Evolutionary conservation across 2,888 invertebrate genomes (phyloP), one percentile per base, ranked within the genome.

Genomic region (Machimus rusticus): DNA sequence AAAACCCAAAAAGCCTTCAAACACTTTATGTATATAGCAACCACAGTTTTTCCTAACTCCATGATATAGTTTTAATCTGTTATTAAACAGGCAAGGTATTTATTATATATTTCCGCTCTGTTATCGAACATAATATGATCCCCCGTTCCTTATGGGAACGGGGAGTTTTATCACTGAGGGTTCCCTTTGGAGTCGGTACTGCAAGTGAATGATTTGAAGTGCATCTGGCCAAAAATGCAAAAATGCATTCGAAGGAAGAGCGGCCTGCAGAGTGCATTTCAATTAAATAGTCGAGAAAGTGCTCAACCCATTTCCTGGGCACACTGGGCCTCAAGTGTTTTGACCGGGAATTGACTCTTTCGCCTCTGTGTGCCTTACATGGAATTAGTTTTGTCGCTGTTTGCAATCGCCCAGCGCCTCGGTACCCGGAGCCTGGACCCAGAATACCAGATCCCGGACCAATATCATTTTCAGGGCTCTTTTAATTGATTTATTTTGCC

Each of bases 401-500:
- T 37, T 79, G 9, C 16, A 9, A 8, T 79, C 31, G 28, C 28
- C 78, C 78, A 8, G 5, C 43, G 6, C 23, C 43, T 14, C 6
- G 31, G 12, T 12, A 43, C 78, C 19, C 5, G 46, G 37, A 39
- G 5, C 23, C 2, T 14, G 51, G 28, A 2, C 2, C 19, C 23
- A n/a, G 5, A 9, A 9, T n/a, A n/a, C 16, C 23, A 31, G 34
- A 34, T 34, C 31, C 4, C 14, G 28, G 28, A 23, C 51, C 51
- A 39, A 78, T 79, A 39, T 46, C 46, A 28, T 79, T 46, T 79
- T 51, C 28, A 14, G 51, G 79, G 4, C 66, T 46, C 79, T 79
- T 51, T 51, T 79, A 79, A 79, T 79, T 79, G 79, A 79, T 79
- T 79, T 79, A 79, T 79, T 79, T 79, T 51, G 34, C 51, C 2